Evolutionary conservation across 2,888 invertebrate genomes (phyloP).

Genomic region (Trichogramma evanescens): DNA sequence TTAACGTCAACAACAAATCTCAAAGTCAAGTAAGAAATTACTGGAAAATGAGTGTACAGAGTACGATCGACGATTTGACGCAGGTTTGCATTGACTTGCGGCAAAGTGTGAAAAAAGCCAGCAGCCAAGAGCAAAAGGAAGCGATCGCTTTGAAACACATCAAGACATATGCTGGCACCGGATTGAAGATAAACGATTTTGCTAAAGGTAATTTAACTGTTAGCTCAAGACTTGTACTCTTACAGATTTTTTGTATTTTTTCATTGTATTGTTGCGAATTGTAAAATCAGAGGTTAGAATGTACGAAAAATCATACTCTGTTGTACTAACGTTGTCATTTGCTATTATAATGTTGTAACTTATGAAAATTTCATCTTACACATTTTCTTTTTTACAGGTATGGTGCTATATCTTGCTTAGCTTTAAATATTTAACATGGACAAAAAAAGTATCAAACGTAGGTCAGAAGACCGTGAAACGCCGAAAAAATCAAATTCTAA

Average conservation of each 20-base stretch:
- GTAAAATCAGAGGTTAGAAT: too few species aligned
- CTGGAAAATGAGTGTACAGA: conserved; percentile 36
- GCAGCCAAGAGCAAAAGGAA: conserved; percentile 48
- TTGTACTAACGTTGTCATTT: too few species aligned
- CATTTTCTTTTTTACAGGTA: conserved; percentile 11
- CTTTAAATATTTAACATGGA: conserved; percentile 4
- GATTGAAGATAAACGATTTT: conserved; percentile 34
- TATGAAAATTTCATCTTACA: not conserved
- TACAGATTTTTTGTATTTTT: too few species aligned
- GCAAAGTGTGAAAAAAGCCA: conserved; percentile 43
- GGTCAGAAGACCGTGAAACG: not conserved
- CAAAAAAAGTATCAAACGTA: conserved; percentile 9
- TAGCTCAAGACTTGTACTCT: too few species aligned
- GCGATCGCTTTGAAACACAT: conserved; percentile 54
- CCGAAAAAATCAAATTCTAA: not conserved
- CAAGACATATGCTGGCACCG: conserved; percentile 43
- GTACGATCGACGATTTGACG: conserved; percentile 40
- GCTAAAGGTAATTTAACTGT: conserved; percentile 34
- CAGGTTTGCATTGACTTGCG: conserved; percentile 56
- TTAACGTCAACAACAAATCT: too few species aligned
- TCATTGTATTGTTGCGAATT: too few species aligned
- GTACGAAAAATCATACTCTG: too few species aligned
- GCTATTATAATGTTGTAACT: too few species aligned
- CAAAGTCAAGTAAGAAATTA: too few species aligned
- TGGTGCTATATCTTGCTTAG: not conserved